Evolutionary conservation across 2,797 vertebrate species (phyloP).

Genomic region (Oryzias dopingdopingensis): DNA sequence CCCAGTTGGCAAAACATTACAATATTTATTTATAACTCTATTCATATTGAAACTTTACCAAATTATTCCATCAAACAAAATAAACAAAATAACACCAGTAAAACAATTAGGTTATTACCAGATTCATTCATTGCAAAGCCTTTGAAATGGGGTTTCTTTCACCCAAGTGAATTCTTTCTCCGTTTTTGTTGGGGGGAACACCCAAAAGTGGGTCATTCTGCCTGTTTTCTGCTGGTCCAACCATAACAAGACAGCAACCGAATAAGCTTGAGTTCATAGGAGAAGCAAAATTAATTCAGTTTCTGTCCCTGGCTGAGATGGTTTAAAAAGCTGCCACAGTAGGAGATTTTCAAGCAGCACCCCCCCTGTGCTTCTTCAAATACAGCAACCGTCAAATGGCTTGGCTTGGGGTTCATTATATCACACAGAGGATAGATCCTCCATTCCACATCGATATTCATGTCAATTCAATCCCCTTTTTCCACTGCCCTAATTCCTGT

Average conservation of each 20-base stretch:
- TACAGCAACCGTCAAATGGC: slow-evolving; percentile 60
- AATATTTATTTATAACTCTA: too few relatives aligned
- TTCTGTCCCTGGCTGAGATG: slow-evolving; percentile 59
- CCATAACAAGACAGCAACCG: slow-evolving; percentile 55
- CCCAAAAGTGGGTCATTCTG: slow-evolving; percentile 60
- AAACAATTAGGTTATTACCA: too few relatives aligned
- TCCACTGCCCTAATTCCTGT: slow-evolving; percentile 35
- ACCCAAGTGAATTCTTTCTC: slow-evolving; percentile 36
- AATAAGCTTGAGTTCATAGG: slow-evolving; percentile 60
- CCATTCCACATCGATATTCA: slow-evolving; percentile 52
- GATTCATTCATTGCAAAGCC: background rate
- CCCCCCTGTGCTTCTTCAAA: slow-evolving; percentile 70
- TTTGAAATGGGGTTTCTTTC: slow-evolving; percentile 12
- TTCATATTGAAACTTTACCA: too few relatives aligned
- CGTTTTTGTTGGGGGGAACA: slow-evolving; percentile 20
- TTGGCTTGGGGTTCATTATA: slow-evolving; percentile 62
- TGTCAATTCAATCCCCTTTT: slow-evolving; percentile 38
- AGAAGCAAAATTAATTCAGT: slow-evolving; percentile 60
- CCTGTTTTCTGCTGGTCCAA: slow-evolving; percentile 45
- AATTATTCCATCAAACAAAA: too few relatives aligned
- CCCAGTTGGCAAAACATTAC: too few relatives aligned
- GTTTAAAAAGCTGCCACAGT: slow-evolving; percentile 67
- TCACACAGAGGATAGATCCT: slow-evolving; percentile 53
- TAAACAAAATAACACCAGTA: too few relatives aligned
- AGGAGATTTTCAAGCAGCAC: slow-evolving; percentile 63